Base-by-base conservation (phyloP, 2,113 vertebrate species). In the Gila orcuttii region DNA sequence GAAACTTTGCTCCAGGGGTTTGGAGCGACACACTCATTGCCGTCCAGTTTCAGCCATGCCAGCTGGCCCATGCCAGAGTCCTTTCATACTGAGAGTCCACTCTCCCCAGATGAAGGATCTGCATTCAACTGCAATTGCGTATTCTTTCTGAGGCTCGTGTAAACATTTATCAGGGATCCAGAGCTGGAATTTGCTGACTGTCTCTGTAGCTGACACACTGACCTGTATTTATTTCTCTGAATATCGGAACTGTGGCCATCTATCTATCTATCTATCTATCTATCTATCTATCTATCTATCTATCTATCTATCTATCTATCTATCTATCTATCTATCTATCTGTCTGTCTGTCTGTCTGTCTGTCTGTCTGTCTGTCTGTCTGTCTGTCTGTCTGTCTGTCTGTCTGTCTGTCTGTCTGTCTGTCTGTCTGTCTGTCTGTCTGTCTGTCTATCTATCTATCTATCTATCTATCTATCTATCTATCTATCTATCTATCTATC, bases 1-100 rank as follows among this genome's bases (percentile, higher is more conserved):
- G 75, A 74, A 79, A 74, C 62, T 80, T 59, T 1, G n/a, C 81
- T 66, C 86, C 77, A 45, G 73, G 74, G 73, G 47, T 87, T 71
- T 50, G 28, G 39, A 82, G 74, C 69, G n/a, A 73, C 87, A 50
- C 52, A 21, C 52, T 55, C 52, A 55, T 55, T n/a, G 68, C 15
- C 4, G 47, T 71, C 33, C 45, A 47, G 71, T 82, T 77, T 39
- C 50, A 83, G 79, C 21, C 87, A 50, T 60, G 68, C 80, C 87
- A 84, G 85, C 59, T 84, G 76, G 33, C 59, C 74, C 3, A 52
- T 83, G 71, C 28, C 74, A 42, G 39, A 55, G 57, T 76, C 50
- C 69, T 79, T 42, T 86, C 28, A 79, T 62, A 73, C 52, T 74
- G 19, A 83, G 55, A 73, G 31, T 55, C 52, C 47, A 21, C 69